Evolutionary conservation across 2,797 vertebrate species (phyloP).

Genomic region (Pangasius djambal): DNA sequence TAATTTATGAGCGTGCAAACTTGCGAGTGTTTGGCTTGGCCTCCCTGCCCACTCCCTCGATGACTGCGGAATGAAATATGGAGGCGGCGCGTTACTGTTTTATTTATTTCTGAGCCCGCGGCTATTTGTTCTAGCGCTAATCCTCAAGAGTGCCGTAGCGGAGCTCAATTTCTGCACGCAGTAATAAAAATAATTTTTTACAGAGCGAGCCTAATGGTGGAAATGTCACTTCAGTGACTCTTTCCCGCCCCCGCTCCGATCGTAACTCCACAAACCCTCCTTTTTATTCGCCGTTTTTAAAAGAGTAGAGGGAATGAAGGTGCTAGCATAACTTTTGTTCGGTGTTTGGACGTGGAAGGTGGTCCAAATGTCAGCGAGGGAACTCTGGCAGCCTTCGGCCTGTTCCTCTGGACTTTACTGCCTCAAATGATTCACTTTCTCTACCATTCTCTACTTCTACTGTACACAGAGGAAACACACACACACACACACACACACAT

Average conservation of each 20-base stretch:
- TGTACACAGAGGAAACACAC: background rate
- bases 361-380: constrained; percentile 60
- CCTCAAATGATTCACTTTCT: background rate
- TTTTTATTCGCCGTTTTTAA: constrained; percentile 65
- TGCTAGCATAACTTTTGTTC: constrained; percentile 49
- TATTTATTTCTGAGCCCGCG: constrained; percentile 73
- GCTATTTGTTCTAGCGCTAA: constrained; percentile 76
- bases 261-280: constrained; percentile 73
- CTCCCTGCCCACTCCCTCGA: constrained; percentile 71
- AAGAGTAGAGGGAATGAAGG: background rate
- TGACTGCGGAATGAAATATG: constrained; percentile 77
- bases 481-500: background rate
- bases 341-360: constrained; percentile 53
- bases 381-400: constrained; percentile 44
- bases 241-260: constrained; percentile 64
- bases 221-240: constrained; percentile 74
- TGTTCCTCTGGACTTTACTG: background rate
- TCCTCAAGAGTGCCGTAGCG: constrained; percentile 78
- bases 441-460: background rate
- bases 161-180: constrained; percentile 79
- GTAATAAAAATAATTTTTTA: constrained; percentile 86
- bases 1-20: constrained; percentile 83
- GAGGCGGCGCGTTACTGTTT: constrained; percentile 67
- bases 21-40: constrained; percentile 80
- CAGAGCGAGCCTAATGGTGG: constrained; percentile 73